A percentile compares a stretch with the other conserved stretches of the same genome.
These are phyloP conservation scores for Lacanobia wlatinum DNA, from an alignment of 2,888 invertebrate genomes.

Conservation along the genomic window DNA sequence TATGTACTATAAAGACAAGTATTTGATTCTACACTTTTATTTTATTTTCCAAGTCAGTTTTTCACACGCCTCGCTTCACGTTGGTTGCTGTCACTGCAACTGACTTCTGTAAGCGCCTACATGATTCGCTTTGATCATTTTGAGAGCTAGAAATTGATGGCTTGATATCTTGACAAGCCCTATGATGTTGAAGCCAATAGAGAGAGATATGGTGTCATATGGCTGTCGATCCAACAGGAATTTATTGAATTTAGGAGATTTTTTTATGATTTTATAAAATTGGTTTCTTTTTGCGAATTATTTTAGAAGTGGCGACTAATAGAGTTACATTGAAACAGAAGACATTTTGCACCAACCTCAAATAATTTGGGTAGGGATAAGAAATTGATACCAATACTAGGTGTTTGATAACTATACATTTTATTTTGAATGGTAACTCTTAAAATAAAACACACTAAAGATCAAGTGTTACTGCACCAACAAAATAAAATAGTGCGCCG, in stretches of 20 bases:
- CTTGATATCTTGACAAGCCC: not conserved
- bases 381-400: too few relatives aligned
- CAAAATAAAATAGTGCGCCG: constrained; percentile 22
- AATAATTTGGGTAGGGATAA: too few relatives aligned
- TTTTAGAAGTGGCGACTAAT: too few relatives aligned
- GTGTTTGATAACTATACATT: not conserved
- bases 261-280: too few relatives aligned
- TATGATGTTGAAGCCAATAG: not conserved
- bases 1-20: too few relatives aligned
- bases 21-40: not conserved
- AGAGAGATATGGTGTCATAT: not conserved
- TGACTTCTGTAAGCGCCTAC: constrained; percentile 5
- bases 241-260: too few relatives aligned
- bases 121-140: constrained; percentile 22
- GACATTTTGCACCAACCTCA: too few relatives aligned
- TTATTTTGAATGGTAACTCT: not conserved
- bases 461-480: not conserved
- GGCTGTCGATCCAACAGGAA: not conserved
- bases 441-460: constrained; percentile 2
- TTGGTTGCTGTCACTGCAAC: constrained; percentile 1
- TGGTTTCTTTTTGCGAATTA: too few relatives aligned
- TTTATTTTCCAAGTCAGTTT: not conserved
- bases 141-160: constrained; percentile 2
- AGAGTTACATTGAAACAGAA: too few relatives aligned
- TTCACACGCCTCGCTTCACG: not conserved